Base-by-base conservation (phyloP, 2,888 invertebrate genomes). In the Ceriagrion tenellum region DNA sequence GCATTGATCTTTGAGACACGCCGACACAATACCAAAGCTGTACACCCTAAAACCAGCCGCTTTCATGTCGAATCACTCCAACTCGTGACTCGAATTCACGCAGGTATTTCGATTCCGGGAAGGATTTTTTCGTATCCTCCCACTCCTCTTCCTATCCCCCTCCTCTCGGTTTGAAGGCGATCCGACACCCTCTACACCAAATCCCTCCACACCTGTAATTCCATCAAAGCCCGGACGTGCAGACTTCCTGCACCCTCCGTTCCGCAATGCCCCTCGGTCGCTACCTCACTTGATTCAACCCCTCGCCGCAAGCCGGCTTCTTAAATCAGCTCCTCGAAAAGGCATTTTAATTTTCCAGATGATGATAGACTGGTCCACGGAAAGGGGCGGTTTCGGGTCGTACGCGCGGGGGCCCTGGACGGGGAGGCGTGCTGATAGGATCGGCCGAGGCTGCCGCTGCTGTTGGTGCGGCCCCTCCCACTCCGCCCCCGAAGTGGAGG, bases 321-420 rank as follows among this genome's bases (percentile, higher is more conserved):
- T 93, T 93, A 93, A 93, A 93, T 93, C 93, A 93, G 93, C 93
- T 93, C 20, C 93, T 74, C 93, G 93, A 93, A 93, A 93, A 74
- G 93, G 93, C 93, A 74, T 93, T 93, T 93, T 93, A 93, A 93
- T 93, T 93, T 93, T 55, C 93, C 13, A 74, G 93, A 93, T 93
- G 93, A 93, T 93, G 93, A 93, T 93, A 93, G 93, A 93, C 69
- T 74, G 91, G 59, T 91, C 23, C 30, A 23, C 26, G 40, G 81
- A 35, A 69, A 69, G 30, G 93, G 47, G 93, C 81, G 81, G 81
- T 81, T 10, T 16, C 90, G 90, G 90, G 20, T 55, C 55, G 47
- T 89, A n/a, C 55, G 55, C 89, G n/a, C 89, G 55, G 55, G 26
- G 55, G 55, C n/a, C 89, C 47, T 26, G 55, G 6, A 20, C 18